Percentiles rank a stretch among this genome's conserved stretches.
Evolutionary conservation across 2,113 vertebrate species (phyloP).

Genomic region (Percopsis transmontana): DNA sequence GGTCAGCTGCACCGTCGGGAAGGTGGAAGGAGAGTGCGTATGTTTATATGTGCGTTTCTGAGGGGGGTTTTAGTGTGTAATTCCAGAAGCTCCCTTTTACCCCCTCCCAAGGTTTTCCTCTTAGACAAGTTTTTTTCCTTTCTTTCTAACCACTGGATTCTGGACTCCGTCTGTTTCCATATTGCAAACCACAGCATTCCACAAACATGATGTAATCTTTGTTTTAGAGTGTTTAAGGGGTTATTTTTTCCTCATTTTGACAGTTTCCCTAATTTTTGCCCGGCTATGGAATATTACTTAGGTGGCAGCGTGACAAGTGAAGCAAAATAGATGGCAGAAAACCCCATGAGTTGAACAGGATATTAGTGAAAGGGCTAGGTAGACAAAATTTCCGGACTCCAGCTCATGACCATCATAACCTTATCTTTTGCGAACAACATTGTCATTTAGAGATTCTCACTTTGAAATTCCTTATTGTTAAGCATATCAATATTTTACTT

Average conservation of each 20-base stretch:
- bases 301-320: slow-evolving; percentile 35
- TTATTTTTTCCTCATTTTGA: slow-evolving; percentile 64
- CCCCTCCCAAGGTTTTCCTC: slow-evolving; percentile 71
- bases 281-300: slow-evolving; percentile 63
- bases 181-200: slow-evolving; percentile 80
- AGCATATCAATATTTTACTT: slow-evolving; percentile 71
- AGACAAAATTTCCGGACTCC: slow-evolving; percentile 46
- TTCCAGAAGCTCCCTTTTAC: slow-evolving; percentile 73
- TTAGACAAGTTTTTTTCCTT: slow-evolving; percentile 73
- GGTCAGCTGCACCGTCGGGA: slow-evolving; percentile 65
- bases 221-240: slow-evolving; percentile 66
- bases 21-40: slow-evolving; percentile 52
- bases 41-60: slow-evolving; percentile 25
- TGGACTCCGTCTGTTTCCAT: slow-evolving; percentile 78
- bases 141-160: slow-evolving; percentile 76
- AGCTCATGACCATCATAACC: slow-evolving; percentile 45
- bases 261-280: slow-evolving; percentile 64
- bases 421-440: slow-evolving; percentile 58
- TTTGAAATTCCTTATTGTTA: slow-evolving; percentile 48
- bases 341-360: slow-evolving; percentile 52
- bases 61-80: slow-evolving; percentile 63
- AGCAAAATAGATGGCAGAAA: slow-evolving; percentile 39
- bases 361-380: slow-evolving; percentile 52
- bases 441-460: slow-evolving; percentile 40
- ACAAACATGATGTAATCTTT: slow-evolving; percentile 84